Evolutionary conservation across 1,140 invertebrate genomes (phyloP).

Genomic region (Mercenaria mercenaria): DNA sequence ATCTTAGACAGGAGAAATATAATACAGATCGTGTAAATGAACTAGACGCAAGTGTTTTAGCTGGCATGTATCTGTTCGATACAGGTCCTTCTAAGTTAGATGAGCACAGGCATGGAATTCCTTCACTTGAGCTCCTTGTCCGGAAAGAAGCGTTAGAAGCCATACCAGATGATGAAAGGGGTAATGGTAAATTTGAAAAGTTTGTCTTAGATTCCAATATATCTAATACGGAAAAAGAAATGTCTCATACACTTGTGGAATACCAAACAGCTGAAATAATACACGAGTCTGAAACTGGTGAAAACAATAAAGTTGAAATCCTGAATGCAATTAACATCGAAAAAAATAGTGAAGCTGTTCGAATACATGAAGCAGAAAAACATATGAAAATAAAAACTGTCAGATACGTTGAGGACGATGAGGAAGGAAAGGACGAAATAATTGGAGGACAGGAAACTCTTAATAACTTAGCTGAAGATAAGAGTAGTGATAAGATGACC

Average conservation of each 20-base stretch:
- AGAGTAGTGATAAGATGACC: too few species aligned
- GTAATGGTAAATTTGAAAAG: background rate
- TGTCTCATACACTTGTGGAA: background rate
- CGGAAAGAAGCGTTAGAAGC: constrained; percentile 35
- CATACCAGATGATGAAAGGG: background rate
- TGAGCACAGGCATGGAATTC: background rate
- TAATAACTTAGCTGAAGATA: background rate
- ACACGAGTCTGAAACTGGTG: background rate
- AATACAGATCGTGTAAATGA: constrained; percentile 14
- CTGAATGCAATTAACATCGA: constrained; percentile 36
- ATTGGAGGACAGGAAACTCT: background rate
- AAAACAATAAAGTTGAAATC: background rate
- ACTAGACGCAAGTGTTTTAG: constrained; percentile 26
- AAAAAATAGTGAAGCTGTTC: background rate
- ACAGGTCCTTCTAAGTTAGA: background rate
- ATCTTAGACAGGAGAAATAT: constrained; percentile 4
- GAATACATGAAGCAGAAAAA: background rate
- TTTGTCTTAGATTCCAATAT: background rate
- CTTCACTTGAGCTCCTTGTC: constrained; percentile 9
- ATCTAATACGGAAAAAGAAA: background rate
- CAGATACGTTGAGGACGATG: background rate
- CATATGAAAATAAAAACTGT: background rate
- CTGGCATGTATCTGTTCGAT: constrained; percentile 50
- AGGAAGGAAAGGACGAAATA: background rate
- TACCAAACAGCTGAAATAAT: constrained; percentile 20